Base-by-base conservation (phyloP, 2,797 vertebrate genomes). In the Halcyon badia region DNA sequence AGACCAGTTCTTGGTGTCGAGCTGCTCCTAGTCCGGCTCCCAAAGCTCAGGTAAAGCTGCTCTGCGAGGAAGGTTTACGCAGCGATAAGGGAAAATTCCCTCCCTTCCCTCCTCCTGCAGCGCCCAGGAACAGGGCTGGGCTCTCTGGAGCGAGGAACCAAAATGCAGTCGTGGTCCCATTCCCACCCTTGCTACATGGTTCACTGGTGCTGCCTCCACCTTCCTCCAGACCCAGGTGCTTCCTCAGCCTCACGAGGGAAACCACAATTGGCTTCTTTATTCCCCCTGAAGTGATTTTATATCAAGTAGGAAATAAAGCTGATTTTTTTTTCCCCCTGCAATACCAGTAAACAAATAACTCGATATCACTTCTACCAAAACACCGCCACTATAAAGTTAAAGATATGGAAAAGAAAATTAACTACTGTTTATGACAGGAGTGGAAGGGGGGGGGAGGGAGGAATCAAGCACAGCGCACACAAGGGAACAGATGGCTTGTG, bases 381-480 rank as follows among this genome's bases (percentile, higher is more conserved):
- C 68, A 46, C 89, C 8, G 4, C 87, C 7, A 82, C 92, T 86
- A n/a, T 94, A 91, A 95, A 96, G 89, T 89, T 77, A n/a, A 35
- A 81, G 88, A 89, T 95, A 95, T 2, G 72, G 85, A 69, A 86
- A 92, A 81, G 89, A 97, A 95, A 91, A 95, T 60, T 28, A 94
- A 96, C 96, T 94, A 94, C 94, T 96, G 89, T 88, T 96, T 94
- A 72, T 90, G 93, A 62, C 82, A 85, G 87, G 42, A 42, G 61
- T 25, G 52, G 60, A 48, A 57, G 18, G 41, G 33, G 8, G 8
- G 9, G 26, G 37, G 30, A 39, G 17, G 11, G 30, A 5, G 9
- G 24, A 49, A 28, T 33, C 25, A 71, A 62, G 75, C 77, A 16
- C 33, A 78, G 75, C 24, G 57, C 7, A 3, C 52, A 58, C 70